These are phyloP conservation scores for Apamea epomidion DNA, from an alignment of 2,888 invertebrate genomes.

Conservation along the genomic window DNA sequence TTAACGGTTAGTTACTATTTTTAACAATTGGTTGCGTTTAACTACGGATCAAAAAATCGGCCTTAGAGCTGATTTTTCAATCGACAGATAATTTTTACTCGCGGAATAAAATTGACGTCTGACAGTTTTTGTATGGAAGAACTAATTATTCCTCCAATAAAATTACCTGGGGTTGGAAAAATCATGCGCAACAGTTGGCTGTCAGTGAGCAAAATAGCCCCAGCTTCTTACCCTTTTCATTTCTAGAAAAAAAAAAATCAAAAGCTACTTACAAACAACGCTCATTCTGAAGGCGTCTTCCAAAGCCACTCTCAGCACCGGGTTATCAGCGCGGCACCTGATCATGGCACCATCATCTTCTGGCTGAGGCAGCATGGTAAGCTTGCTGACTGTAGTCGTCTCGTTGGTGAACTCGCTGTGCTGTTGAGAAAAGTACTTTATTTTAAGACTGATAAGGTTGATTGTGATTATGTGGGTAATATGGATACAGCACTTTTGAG, in stretches of 20 bases:
- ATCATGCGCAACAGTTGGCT: too few species aligned
- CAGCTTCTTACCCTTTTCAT: neutral
- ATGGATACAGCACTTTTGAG: constrained; percentile 88
- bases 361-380: constrained; percentile 95
- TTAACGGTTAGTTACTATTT: too few species aligned
- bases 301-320: constrained; percentile 93
- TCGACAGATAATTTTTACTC: too few species aligned
- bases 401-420: constrained; percentile 92
- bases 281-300: constrained; percentile 96
- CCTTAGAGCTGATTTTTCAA: too few species aligned
- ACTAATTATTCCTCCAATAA: too few species aligned
- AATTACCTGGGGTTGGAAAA: too few species aligned
- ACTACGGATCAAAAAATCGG: too few species aligned
- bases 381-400: constrained; percentile 93
- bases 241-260: neutral
- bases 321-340: constrained; percentile 96
- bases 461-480: neutral
- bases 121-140: too few species aligned
- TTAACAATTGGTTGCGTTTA: too few species aligned
- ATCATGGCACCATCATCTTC: constrained; percentile 96
- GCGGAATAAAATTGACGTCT: too few species aligned
- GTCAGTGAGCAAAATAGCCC: neutral
- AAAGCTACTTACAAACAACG: constrained; percentile 95
- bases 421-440: constrained; percentile 79
- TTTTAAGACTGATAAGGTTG: neutral